Percentiles rank a stretch among this genome's conserved stretches.
Evolutionary conservation across 2,888 invertebrate genomes (phyloP).

Genomic region (Drosophila diplacantha): DNA sequence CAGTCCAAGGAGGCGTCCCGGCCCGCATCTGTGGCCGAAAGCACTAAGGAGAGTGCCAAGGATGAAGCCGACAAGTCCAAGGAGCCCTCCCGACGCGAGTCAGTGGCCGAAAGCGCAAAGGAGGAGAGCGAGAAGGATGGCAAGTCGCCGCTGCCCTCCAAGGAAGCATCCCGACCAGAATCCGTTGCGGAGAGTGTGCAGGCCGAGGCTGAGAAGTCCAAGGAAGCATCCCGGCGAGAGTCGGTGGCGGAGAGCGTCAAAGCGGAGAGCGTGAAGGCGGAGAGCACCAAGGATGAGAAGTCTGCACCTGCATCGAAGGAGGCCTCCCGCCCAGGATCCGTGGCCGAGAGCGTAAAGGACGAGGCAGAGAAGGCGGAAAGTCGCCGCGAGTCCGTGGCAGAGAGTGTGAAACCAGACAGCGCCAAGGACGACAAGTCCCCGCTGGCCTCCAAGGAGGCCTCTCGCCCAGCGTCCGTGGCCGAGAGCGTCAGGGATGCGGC

Average conservation of each 20-base stretch:
- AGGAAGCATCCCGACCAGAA: slow-evolving; percentile 26
- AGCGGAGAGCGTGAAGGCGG: slow-evolving; percentile 20
- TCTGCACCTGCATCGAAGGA: slow-evolving; percentile 26
- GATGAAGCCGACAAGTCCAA: slow-evolving; percentile 25
- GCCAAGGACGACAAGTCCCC: slow-evolving; percentile 35
- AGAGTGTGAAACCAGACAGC: slow-evolving; percentile 25
- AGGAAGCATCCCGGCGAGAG: slow-evolving; percentile 12
- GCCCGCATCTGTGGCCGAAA: slow-evolving; percentile 7
- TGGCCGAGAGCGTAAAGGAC: slow-evolving; percentile 27
- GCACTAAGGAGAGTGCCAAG: slow-evolving; percentile 1
- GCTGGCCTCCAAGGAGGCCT: slow-evolving; percentile 27
- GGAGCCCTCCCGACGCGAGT: slow-evolving; percentile 17
- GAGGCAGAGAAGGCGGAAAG: slow-evolving; percentile 21
- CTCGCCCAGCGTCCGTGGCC: slow-evolving; percentile 29
- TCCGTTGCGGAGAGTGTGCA: slow-evolving; percentile 36
- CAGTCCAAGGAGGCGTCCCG: slow-evolving; percentile 33
- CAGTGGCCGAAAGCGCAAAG: slow-evolving; percentile 20
- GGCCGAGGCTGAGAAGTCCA: slow-evolving; percentile 13
- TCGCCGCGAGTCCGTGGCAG: slow-evolving; percentile 28
- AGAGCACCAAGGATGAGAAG: slow-evolving; percentile 35
- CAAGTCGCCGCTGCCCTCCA: slow-evolving; percentile 21
- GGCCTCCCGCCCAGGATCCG: slow-evolving; percentile 33
- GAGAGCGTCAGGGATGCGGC: no score
- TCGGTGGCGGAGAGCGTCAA: slow-evolving; percentile 25
- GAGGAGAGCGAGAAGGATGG: slow-evolving; percentile 38